Evolutionary conservation across 1,140 invertebrate genomes (phyloP).

Genomic region (Drosophila pachea): DNA sequence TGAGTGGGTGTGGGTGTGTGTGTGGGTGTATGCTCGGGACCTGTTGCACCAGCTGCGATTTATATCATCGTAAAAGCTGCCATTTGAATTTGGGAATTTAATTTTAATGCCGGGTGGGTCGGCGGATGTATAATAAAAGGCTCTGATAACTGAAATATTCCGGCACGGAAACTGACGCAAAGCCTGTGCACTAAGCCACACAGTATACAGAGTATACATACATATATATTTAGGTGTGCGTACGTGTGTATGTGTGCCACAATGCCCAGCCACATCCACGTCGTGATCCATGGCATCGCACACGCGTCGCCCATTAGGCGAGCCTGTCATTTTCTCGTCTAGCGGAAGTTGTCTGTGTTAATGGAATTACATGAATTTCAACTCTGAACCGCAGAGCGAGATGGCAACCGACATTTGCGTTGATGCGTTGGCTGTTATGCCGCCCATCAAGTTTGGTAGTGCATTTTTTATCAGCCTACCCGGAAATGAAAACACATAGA

Average conservation of each 20-base stretch:
- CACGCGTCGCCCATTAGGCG: slow-evolving; percentile 58
- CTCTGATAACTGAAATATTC: slow-evolving; percentile 13
- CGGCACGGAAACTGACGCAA: slow-evolving; percentile 2
- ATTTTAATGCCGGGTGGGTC: slow-evolving; percentile 44
- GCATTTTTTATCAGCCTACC: slow-evolving; percentile 17
- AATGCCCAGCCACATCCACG: slow-evolving; percentile 22
- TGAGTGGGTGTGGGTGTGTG: not conserved
- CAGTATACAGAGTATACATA: not conserved
- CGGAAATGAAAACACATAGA: slow-evolving; percentile 51
- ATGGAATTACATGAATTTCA: slow-evolving; percentile 74
- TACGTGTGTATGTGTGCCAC: not conserved
- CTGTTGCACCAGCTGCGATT: slow-evolving; percentile 58
- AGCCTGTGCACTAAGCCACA: slow-evolving; percentile 16
- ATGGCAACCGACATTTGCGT: slow-evolving; percentile 61
- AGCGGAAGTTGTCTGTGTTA: slow-evolving; percentile 72
- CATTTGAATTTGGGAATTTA: slow-evolving; percentile 61
- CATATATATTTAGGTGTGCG: not conserved
- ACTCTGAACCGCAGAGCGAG: slow-evolving; percentile 64
- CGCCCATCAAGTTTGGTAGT: slow-evolving; percentile 49
- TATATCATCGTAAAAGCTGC: slow-evolving; percentile 60
- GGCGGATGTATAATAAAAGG: slow-evolving; percentile 9
- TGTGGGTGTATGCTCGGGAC: slow-evolving; percentile 26
- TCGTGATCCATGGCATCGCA: slow-evolving; percentile 18
- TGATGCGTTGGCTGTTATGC: slow-evolving; percentile 12
- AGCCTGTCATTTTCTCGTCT: slow-evolving; percentile 60